Evolutionary conservation across 1,140 invertebrate genomes (phyloP).

Genomic region (Schlechtendalia chinensis): DNA sequence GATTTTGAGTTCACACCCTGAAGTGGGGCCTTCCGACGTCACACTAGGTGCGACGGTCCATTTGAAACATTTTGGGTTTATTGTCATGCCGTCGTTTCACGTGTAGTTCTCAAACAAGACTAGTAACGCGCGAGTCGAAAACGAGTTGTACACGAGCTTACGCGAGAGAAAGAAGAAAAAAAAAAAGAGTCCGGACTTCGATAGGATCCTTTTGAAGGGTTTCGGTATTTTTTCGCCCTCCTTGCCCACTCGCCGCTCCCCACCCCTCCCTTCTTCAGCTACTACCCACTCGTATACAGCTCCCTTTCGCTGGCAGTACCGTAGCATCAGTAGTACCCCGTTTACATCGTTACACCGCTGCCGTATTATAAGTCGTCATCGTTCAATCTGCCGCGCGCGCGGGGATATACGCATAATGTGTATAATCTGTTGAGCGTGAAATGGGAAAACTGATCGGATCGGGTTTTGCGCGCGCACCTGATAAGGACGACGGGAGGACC

Average conservation of each 20-base stretch:
- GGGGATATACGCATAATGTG: not conserved
- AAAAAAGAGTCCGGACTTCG: too few relatives aligned
- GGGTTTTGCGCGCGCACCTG: slow-evolving; percentile 16
- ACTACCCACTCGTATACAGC: too few relatives aligned
- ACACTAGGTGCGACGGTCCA: too few relatives aligned
- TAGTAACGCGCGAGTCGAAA: too few relatives aligned
- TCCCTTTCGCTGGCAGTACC: too few relatives aligned
- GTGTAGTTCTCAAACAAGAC: too few relatives aligned
- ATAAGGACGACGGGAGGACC: not conserved
- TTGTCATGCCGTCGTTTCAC: too few relatives aligned
- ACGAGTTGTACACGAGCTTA: too few relatives aligned
- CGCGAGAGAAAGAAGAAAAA: too few relatives aligned
- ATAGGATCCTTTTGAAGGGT: slow-evolving; percentile 18
- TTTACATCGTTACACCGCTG: not conserved
- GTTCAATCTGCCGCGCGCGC: not conserved
- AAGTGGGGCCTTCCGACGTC: too few relatives aligned
- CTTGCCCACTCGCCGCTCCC: not conserved
- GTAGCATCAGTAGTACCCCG: not conserved
- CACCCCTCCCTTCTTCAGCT: not conserved
- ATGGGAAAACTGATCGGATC: slow-evolving; percentile 49
- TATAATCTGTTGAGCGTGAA: slow-evolving; percentile 49
- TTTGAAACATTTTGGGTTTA: too few relatives aligned
- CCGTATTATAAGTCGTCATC: not conserved
- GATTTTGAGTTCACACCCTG: too few relatives aligned
- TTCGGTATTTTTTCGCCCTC: not conserved